Percentiles rank a stretch among this genome's conserved stretches.
Evolutionary conservation across 2,888 invertebrate species (phyloP).

Genomic region (Lysandra coridon): DNA sequence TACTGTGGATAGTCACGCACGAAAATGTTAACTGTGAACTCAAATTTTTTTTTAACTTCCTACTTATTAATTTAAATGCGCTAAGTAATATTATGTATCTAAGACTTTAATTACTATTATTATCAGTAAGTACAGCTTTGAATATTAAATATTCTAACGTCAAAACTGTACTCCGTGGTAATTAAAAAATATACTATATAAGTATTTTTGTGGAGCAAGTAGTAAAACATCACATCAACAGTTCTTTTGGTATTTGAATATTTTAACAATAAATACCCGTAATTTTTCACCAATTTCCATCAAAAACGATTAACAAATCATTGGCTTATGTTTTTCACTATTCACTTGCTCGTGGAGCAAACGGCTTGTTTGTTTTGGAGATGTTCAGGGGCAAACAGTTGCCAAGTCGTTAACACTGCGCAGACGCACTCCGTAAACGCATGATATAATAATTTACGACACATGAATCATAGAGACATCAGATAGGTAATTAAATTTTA

Average conservation of each 20-base stretch:
- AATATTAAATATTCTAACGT: no score
- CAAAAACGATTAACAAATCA: background rate
- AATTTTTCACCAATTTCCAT: background rate
- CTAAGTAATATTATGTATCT: no score
- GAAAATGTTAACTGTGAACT: background rate
- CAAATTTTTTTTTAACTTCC: no score
- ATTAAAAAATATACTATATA: no score
- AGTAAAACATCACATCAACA: no score
- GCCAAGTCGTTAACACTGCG: conserved; percentile 71
- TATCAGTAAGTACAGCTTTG: no score
- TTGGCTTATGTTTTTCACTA: conserved; percentile 14
- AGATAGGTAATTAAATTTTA: conserved; percentile 7
- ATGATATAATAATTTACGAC: conserved; percentile 33
- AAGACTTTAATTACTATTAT: no score
- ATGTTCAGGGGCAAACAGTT: conserved; percentile 54
- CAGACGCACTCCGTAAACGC: conserved; percentile 63
- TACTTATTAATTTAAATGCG: no score
- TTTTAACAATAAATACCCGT: no score
- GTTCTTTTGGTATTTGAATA: no score
- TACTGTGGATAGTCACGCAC: background rate
- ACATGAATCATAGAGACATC: conserved; percentile 25
- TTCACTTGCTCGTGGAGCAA: conserved; percentile 52
- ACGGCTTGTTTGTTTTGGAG: conserved; percentile 68
- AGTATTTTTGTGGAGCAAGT: no score
- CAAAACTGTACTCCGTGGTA: no score